These are phyloP conservation scores for Chrysina gloriosa DNA, from an alignment of 2,888 invertebrate species.

Conservation along the genomic window DNA sequence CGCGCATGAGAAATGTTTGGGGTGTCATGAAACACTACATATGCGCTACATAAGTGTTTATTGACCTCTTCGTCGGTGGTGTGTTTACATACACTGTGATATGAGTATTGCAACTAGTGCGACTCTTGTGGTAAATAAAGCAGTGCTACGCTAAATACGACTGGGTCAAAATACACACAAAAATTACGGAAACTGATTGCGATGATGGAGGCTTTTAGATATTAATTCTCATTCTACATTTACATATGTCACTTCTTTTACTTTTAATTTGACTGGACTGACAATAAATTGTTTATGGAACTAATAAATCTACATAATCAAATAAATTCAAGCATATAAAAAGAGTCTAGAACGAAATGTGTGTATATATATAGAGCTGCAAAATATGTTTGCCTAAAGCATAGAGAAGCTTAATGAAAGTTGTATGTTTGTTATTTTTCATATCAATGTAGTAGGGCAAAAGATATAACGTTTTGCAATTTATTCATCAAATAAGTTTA, in stretches of 20 bases:
- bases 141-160: neutral
- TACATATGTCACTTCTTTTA: slow-evolving; percentile 15
- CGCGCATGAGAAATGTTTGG: slow-evolving; percentile 1
- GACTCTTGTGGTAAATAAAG: neutral
- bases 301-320: slow-evolving; percentile 24
- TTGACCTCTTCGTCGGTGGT: slow-evolving; percentile 16
- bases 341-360: slow-evolving; percentile 15
- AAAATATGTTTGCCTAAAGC: slow-evolving; percentile 20
- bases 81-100: neutral
- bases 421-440: slow-evolving; percentile 19
- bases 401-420: slow-evolving; percentile 4
- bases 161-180: slow-evolving; percentile 9
- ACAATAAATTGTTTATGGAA: slow-evolving; percentile 27
- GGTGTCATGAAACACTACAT: neutral
- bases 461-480: neutral
- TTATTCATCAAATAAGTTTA: neutral
- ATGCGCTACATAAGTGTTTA: slow-evolving; percentile 15
- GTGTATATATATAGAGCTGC: slow-evolving; percentile 4
- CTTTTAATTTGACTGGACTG: slow-evolving; percentile 28
- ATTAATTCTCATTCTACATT: slow-evolving; percentile 33
- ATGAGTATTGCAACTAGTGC: neutral
- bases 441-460: slow-evolving; percentile 14
- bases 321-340: slow-evolving; percentile 14
- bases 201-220: slow-evolving; percentile 35
- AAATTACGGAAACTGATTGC: slow-evolving; percentile 3